A percentile compares a stretch with the other conserved stretches of the same genome.
Evolutionary conservation across 1,140 invertebrate genomes (phyloP).

Genomic region (Mactra quadrangularis): DNA sequence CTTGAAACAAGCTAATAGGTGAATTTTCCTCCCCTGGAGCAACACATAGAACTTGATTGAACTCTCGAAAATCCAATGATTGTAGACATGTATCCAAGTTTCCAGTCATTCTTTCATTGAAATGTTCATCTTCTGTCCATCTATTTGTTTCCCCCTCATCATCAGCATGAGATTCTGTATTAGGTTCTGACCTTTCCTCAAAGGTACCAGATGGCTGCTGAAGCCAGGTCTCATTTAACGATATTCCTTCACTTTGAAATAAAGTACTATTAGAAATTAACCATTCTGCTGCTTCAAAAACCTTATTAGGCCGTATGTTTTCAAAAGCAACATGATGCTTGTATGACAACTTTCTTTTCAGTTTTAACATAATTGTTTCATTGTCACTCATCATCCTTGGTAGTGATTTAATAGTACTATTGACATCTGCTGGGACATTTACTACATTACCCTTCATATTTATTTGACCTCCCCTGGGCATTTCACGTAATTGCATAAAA

Average conservation of each 20-base stretch:
- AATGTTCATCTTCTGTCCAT: constrained; percentile 35
- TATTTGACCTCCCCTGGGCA: constrained; percentile 34
- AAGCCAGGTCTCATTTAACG: constrained; percentile 21
- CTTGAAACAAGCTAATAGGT: no score
- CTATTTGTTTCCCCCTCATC: no score
- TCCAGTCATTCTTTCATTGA: constrained; percentile 21
- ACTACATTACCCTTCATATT: constrained; percentile 33
- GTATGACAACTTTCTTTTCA: constrained; percentile 57
- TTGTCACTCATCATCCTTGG: constrained; percentile 30
- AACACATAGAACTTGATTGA: constrained; percentile 48
- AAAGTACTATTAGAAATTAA: constrained; percentile 12
- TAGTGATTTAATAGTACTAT: constrained; percentile 24
- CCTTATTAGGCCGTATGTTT: constrained; percentile 14
- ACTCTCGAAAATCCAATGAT: constrained; percentile 34
- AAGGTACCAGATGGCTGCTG: background rate
- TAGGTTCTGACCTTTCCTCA: no score
- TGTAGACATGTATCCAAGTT: constrained; percentile 40
- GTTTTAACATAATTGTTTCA: constrained; percentile 27
- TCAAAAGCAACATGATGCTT: constrained; percentile 49
- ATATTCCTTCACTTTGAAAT: constrained; percentile 1
- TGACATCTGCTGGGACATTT: constrained; percentile 49
- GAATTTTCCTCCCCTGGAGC: constrained; percentile 50
- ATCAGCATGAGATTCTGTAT: no score
- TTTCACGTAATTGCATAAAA: constrained; percentile 47
- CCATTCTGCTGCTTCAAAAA: constrained; percentile 25